A percentile compares a stretch with the other conserved stretches of the same genome.
Evolutionary conservation across 2,888 invertebrate genomes (phyloP).

Genomic region (Platypus cylindrus): DNA sequence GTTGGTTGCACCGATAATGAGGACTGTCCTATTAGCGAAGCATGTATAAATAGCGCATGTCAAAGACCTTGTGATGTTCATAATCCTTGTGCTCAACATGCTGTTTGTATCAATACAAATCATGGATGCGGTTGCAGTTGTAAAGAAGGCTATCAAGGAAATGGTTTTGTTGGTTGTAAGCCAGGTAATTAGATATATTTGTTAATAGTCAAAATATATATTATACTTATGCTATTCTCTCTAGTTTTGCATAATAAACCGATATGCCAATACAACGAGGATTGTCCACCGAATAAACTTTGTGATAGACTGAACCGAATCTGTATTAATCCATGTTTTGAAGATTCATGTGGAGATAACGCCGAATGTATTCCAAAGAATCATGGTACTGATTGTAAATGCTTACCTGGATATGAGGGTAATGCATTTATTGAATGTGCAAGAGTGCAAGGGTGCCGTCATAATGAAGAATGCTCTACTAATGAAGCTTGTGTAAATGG

Average conservation of each 20-base stretch:
- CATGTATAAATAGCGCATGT: conserved; percentile 74
- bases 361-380: conserved; percentile 66
- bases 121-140: conserved; percentile 81
- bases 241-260: conserved; percentile 34
- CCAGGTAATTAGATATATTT: conserved; percentile 46
- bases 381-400: conserved; percentile 65
- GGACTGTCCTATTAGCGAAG: conserved; percentile 75
- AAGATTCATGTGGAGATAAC: conserved; percentile 70
- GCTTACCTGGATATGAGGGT: conserved; percentile 58
- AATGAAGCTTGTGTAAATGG: conserved; percentile 68
- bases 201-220: not conserved
- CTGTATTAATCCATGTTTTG: conserved; percentile 70
- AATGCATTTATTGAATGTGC: conserved; percentile 65
- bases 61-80: conserved; percentile 77
- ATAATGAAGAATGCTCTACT: conserved; percentile 57
- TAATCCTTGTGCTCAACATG: conserved; percentile 73
- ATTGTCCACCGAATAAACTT: conserved; percentile 73
- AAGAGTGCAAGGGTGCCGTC: conserved; percentile 56
- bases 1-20: conserved; percentile 77
- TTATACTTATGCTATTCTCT: conserved; percentile 8
- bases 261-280: conserved; percentile 81
- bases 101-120: conserved; percentile 77
- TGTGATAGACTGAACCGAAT: conserved; percentile 75
- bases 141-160: conserved; percentile 74
- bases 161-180: conserved; percentile 69